Evolutionary conservation across 2,113 vertebrate genomes (phyloP).

Genomic region (Lonchura striata): DNA sequence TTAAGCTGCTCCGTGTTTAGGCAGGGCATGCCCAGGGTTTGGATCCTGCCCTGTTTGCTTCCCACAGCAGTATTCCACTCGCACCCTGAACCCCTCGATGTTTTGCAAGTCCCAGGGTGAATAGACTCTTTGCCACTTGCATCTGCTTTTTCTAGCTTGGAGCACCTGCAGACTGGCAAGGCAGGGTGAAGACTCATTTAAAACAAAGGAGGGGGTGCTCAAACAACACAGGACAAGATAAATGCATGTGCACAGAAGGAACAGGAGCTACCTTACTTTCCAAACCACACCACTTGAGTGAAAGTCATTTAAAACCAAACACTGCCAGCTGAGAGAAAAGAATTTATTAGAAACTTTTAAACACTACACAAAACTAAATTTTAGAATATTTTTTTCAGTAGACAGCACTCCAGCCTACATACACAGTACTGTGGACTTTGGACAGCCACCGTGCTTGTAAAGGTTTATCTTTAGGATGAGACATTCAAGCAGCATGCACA

Average conservation of each 20-base stretch:
- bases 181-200: too few relatives aligned
- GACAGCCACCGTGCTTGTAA: constrained; percentile 16
- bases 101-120: fast-evolving
- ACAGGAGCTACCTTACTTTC: background rate
- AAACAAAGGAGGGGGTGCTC: background rate
- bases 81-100: fast-evolving
- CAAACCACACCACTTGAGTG: background rate
- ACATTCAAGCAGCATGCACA: constrained; percentile 37
- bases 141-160: too few relatives aligned
- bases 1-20: background rate
- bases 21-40: fast-evolving
- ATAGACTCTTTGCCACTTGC: fast-evolving
- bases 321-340: constrained; percentile 65
- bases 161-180: background rate
- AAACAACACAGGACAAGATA: background rate
- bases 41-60: background rate
- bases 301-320: constrained; percentile 35
- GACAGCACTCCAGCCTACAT: constrained; percentile 62
- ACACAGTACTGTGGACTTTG: background rate
- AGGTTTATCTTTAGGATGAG: background rate
- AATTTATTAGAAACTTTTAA: constrained; percentile 78
- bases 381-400: constrained; percentile 62
- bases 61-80: background rate
- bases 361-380: constrained; percentile 62
- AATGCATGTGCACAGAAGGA: fast-evolving